Evolutionary conservation across 2,113 vertebrate species (phyloP).

Genomic region (Poeciliopsis occidentalis): DNA sequence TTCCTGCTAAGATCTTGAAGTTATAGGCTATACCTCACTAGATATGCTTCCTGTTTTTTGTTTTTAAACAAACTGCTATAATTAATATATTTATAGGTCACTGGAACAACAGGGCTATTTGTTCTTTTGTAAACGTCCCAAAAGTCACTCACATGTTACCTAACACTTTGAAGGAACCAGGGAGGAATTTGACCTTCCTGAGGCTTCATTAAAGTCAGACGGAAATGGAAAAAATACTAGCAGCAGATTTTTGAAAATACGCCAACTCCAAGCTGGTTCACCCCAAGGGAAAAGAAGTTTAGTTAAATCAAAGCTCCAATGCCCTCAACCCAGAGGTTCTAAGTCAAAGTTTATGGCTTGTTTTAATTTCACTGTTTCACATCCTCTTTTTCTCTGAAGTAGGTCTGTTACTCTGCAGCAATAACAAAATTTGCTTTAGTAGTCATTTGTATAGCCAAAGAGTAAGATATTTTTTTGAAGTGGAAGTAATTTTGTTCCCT

Average conservation of each 20-base stretch:
- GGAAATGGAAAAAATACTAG: neutral
- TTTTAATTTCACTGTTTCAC: constrained; percentile 35
- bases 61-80: neutral
- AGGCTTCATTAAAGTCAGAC: neutral
- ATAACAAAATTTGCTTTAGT: neutral
- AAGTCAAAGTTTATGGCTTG: neutral
- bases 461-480: neutral
- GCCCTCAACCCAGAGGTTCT: neutral
- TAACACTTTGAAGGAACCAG: constrained; percentile 36
- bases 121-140: neutral
- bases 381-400: constrained; percentile 50
- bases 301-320: neutral
- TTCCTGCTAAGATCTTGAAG: neutral
- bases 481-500: neutral
- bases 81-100: neutral
- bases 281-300: neutral
- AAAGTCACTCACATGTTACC: neutral
- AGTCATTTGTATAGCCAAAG: neutral
- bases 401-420: neutral
- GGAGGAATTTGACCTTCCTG: constrained; percentile 15
- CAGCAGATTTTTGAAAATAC: neutral
- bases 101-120: neutral
- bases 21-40: neutral
- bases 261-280: neutral
- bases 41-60: neutral